phyloP scores from a whole-genome alignment of 1,140 invertebrate genomes.

The Globodera ellingtonae region DNA sequence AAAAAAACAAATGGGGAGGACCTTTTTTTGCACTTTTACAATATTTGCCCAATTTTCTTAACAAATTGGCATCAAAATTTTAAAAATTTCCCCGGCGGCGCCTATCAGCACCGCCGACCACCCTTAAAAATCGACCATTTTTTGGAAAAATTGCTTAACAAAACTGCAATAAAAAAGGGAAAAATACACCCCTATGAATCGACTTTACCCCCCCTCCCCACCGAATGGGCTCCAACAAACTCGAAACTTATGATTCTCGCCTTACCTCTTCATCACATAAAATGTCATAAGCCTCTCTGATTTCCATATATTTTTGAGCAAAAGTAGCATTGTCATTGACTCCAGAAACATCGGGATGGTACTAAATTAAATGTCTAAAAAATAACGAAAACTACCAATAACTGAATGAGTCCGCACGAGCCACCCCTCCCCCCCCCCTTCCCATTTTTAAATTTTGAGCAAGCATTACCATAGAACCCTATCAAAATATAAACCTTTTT shows the following conservation, averaged over 20 bases:
- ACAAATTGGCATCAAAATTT: background rate
- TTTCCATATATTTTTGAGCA: background rate
- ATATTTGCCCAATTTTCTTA: background rate
- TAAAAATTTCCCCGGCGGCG: too few relatives aligned
- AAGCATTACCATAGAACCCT: too few relatives aligned
- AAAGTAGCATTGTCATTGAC: background rate
- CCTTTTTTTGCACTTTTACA: too few relatives aligned
- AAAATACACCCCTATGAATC: too few relatives aligned
- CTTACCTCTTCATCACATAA: slow-evolving; percentile 1
- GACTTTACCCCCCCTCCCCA: too few relatives aligned
- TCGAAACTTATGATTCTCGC: background rate
- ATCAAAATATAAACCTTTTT: slow-evolving; percentile 3
- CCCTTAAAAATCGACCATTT: background rate
- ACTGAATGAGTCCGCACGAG: too few relatives aligned
- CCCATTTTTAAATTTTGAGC: too few relatives aligned
- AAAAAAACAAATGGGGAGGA: too few relatives aligned
- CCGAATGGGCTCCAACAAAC: background rate
- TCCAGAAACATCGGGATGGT: slow-evolving; percentile 7
- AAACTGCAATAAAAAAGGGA: too few relatives aligned
- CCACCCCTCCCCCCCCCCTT: too few relatives aligned
- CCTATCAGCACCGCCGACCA: too few relatives aligned
- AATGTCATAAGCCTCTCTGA: background rate
- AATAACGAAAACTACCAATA: background rate
- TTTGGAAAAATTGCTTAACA: background rate
- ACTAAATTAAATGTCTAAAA: background rate